Evolutionary conservation across 2,888 invertebrate genomes (phyloP), one percentile per base, ranked within the genome.

Genomic region (Phyllotreta striolata): DNA sequence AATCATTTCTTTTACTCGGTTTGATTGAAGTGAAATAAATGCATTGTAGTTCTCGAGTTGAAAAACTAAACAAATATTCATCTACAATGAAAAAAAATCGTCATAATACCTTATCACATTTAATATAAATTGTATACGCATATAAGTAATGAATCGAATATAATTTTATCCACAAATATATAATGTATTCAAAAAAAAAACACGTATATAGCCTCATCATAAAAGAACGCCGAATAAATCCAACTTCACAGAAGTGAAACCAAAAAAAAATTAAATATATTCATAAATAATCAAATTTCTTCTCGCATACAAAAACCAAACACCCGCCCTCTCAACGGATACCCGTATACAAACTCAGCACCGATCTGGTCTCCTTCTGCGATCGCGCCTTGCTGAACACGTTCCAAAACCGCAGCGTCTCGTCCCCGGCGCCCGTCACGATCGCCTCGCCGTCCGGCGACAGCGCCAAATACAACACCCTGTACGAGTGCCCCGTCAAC

Each of bases 361-460:
- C 95, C 67, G 96, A 96, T 81, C 96, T 93, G 73, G 94, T 95
- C 81, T 95, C 95, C 81, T 93, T 94, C 79, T 95, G 95, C 63
- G 95, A 95, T 40, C 96, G 88, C 10, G 96, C 95, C 85, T 98
- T 98, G 77, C 95, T 96, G 84, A 99, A 99, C 0, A 99, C 97
- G 84, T 98, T 98, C 98, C 98, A 99, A 82, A 98, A 99, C 6
- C 98, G 86, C 4, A 99, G 85, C 0, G 98, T 99, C 80, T 98
- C 98, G 82, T 98, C 98, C 0, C 98, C 98, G 0, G 98, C 98
- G 34, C 98, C 98, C 0, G 98, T 99, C 0, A 99, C 98, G 70
- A 99, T 98, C 1, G 98, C 96, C 80, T 98, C 98, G 38, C 98
- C 98, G 80, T 98, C 98, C 0, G 98, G 98, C 3, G 97, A 98